A percentile compares a stretch with the other conserved stretches of the same genome.
These are phyloP conservation scores for Orchesella flavescens DNA, from an alignment of 2,888 invertebrate species.

Conservation along the genomic window DNA sequence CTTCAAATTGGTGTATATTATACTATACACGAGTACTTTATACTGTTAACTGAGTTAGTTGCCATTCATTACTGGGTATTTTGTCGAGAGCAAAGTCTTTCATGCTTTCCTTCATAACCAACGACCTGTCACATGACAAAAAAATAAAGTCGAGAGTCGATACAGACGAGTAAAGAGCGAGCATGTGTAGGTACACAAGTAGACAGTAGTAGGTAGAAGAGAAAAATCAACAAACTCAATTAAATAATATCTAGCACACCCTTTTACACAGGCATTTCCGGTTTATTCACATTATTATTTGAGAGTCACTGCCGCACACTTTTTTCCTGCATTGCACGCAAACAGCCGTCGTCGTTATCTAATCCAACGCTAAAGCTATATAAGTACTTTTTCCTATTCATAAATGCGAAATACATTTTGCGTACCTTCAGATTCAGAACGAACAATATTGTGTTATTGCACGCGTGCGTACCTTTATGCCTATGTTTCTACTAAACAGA, in stretches of 20 bases:
- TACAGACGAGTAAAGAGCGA: not conserved
- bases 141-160: slow-evolving; percentile 2
- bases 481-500: not conserved
- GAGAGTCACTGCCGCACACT: slow-evolving; percentile 35
- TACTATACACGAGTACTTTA: not conserved
- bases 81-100: not conserved
- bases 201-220: slow-evolving; percentile 3
- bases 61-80: not conserved
- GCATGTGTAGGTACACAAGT: not conserved
- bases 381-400: not conserved
- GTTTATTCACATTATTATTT: slow-evolving; percentile 45
- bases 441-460: not conserved
- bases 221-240: slow-evolving; percentile 57
- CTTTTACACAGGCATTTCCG: slow-evolving; percentile 54
- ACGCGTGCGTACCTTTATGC: not conserved
- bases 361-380: slow-evolving; percentile 21
- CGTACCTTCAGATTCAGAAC: too few relatives aligned
- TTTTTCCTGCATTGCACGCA: not conserved
- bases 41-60: too few relatives aligned
- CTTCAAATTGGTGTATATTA: not conserved
- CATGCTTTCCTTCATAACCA: slow-evolving; percentile 40
- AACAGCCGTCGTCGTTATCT: slow-evolving; percentile 28
- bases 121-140: slow-evolving; percentile 52
- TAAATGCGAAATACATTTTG: not conserved
- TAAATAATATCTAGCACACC: slow-evolving; percentile 57